Evolutionary conservation across 2,888 invertebrate genomes (phyloP), one percentile per base, ranked within the genome.

Genomic region (Meiosimyza decipiens): DNA sequence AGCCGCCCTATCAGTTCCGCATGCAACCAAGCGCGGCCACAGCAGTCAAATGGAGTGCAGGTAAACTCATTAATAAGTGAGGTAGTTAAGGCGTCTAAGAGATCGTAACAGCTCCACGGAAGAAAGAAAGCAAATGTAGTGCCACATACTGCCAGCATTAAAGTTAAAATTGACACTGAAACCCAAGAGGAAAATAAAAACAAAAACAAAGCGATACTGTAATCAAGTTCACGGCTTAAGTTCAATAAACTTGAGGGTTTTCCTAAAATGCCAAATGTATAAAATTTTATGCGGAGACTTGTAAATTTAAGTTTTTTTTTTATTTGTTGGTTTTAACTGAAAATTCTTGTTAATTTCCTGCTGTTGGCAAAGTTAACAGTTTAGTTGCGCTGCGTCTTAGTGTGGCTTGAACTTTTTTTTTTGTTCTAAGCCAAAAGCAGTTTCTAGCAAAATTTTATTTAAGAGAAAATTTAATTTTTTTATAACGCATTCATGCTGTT

Each of bases 221-320:
- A 62, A 70, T 70, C 70, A 70, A 70, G 70, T 70, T 70, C 70
- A 70, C 47, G 63, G 62, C 54, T 18, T 33, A 54, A 54, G 70
- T 70, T 70, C 54, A 70, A 54, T 28, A 51, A 63, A 70, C 47
- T 50, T 52, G 62, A 18, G 47, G 60, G 60, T 59, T 54, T 16
- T 11, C 33, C 18, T 28, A 22, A 12, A 54, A 16, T 54, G 54
- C 18, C n/a, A 54, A 54, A 18, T 54, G 54, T n/a, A 9, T 40
- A 40, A 40, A 40, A 40, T 40, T 40, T 40, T 40, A 40, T 40
- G 40, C 40, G 9, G 40, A 6, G 40, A 40, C 40, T 40, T 40
- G 40, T 40, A 9, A 40, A 40, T 40, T 40, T 5, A 2, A 40
- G 9, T 40, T 40, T 40, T 7, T 40, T 40, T 40, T 40, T 40